Evolutionary conservation across 2,113 vertebrate genomes (phyloP), one percentile per base, ranked within the genome.

Genomic region (Colinus virginianus): DNA sequence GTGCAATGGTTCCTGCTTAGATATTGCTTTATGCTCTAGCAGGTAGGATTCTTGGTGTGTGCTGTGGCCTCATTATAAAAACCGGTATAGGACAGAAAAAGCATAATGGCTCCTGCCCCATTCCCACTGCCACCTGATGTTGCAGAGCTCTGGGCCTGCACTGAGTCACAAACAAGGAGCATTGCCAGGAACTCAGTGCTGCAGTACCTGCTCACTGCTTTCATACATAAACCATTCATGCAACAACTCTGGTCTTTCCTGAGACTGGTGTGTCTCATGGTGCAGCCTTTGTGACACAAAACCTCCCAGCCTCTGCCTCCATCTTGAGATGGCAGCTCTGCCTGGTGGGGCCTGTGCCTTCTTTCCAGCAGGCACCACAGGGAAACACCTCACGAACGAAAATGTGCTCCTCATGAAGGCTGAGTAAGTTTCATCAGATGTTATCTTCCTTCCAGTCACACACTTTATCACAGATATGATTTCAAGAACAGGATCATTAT

Each of bases 271-370:
- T 15, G 7, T 8, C 3, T 68, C 58, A 34, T 2, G 2, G 51
- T 13, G 23, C 20, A 20, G 66, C 58, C 68, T 23, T 32, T 25
- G 22, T 0, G 0, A 48, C 61, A 49, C 0, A 1, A 93, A 80
- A 91, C 80, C 43, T 79, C 34, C 61, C 6, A 1, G 3, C 18
- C n/a, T 78, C 48, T 26, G 1, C 26, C 28, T 49, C 22, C 34
- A 59, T n/a, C 63, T 67, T 48, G 69, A 34, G 71, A 72, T 72
- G 66, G 46, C 36, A 0, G 48, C 40, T 32, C 34, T 34, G 8
- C 38, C 38, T 0, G 0, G 38, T 0, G 0, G 61, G 76, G 38
- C 42, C 72, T 45, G n/a, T 17, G 38, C 42, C 25, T 18, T 11
- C 32, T 32, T 93, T 78, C 49, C 20, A 32, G 36, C 77, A 68